Percentiles rank a stretch among this genome's conserved stretches.
Conservation (phyloP, 2,888 invertebrate genomes). For the Hyles lineata region DNA sequence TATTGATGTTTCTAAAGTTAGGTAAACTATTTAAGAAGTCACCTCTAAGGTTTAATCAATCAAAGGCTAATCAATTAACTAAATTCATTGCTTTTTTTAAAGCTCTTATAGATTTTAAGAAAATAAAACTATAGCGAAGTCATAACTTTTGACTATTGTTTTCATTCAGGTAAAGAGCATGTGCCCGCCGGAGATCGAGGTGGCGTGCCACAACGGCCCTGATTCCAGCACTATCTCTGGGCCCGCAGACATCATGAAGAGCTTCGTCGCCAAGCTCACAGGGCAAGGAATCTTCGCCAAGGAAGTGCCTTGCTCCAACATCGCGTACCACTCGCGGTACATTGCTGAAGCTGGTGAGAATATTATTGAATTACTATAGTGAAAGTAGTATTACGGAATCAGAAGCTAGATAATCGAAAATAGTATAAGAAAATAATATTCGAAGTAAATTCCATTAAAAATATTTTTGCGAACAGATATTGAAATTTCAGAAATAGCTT, state of each 20-base stretch:
- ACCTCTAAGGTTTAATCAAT: neutral
- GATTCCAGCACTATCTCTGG: constrained; percentile 97
- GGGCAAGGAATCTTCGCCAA: constrained; percentile 91
- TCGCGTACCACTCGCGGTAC: constrained; percentile 95
- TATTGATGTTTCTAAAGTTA: too few species aligned
- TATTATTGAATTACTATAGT: neutral
- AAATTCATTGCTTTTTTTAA: too few species aligned
- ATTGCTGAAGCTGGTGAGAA: constrained; percentile 87
- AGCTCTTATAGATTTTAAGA: neutral
- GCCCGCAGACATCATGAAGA: constrained; percentile 87
- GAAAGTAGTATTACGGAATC: neutral
- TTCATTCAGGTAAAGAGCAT: constrained; percentile 72
- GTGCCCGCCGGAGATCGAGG: constrained; percentile 90
- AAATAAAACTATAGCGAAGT: neutral
- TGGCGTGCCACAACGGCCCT: constrained; percentile 94
- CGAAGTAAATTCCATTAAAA: too few species aligned
- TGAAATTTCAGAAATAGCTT: too few species aligned
- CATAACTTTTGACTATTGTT: neutral
- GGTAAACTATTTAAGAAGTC: too few species aligned
- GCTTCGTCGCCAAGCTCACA: constrained; percentile 87
- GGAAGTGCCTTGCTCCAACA: constrained; percentile 93
- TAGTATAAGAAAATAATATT: too few species aligned
- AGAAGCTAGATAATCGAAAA: too few species aligned
- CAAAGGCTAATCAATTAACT: neutral
- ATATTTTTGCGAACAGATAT: too few species aligned